Base-by-base conservation (phyloP, 2,113 vertebrate species). In the Canis aureus region DNA sequence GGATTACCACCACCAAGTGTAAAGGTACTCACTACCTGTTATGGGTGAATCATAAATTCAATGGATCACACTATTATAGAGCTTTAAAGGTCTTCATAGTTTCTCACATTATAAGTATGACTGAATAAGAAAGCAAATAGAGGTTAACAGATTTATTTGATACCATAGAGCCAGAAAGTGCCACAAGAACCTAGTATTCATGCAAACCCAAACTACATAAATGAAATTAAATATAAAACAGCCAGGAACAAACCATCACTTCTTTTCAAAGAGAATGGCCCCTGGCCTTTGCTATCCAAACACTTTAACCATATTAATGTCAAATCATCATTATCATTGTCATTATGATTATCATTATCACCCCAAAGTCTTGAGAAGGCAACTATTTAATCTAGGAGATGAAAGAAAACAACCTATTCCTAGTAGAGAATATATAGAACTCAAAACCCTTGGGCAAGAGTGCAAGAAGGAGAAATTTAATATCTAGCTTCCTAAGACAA, bases 1-100 rank as follows among this genome's bases (percentile, higher is more conserved):
- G 95, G 90, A 32, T 97, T 55, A 89, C 29, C 22, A 32, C 78
- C 80, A 96, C 81, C 94, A 86, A 92, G 95, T 91, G 79, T 90
- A 95, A 76, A 73, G 11, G 4, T 38, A 60, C 27, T 74, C 22
- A 66, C 29, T 69, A 29, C 29, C 23, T 22, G 29, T 13, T 19
- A 49, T 25, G 2, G 5, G 6, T 57, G 73, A 92, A 83, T 49
- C 57, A 80, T 67, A 79, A 90, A 90, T 73, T 87, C 11, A 59
- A 19, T 4, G 2, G 62, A 64, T 62, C 53, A 35, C 25, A n/a
- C 2, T 15, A 27, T 49, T 29, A 16, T 3, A 32, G 25, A 76
- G 29, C 5, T 53, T 71, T 67, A 35, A 83, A 87, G 38, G 32
- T 29, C 23, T 85, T 55, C 32, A 27, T 25, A 67, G 80, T 13